phyloP scores from a whole-genome alignment of 2,888 invertebrate species.

The Polydrusus pterygomalis region DNA sequence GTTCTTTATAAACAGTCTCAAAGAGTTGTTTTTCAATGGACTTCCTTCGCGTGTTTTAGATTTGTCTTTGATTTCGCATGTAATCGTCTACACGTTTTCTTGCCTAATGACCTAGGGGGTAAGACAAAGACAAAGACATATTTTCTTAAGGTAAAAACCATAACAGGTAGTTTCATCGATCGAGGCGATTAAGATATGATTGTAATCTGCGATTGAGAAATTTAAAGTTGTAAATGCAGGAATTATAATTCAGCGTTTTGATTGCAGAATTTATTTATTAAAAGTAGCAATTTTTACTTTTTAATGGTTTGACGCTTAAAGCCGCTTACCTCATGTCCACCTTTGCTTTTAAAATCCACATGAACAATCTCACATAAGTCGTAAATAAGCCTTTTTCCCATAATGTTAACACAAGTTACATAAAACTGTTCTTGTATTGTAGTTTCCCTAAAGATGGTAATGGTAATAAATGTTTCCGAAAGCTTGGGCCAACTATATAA shows the following conservation, averaged over 20 bases:
- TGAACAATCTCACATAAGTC: no score
- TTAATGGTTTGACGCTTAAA: no score
- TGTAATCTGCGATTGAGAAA: conserved; percentile 34
- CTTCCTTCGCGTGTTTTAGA: conserved; percentile 22
- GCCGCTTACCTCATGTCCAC: no score
- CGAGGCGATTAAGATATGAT: conserved; percentile 32
- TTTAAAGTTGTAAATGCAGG: conserved; percentile 32
- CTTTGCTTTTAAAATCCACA: no score
- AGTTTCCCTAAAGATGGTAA: no score
- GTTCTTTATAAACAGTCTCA: neutral
- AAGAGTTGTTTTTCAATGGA: conserved; percentile 1
- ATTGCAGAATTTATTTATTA: conserved; percentile 5
- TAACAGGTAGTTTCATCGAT: conserved; percentile 36
- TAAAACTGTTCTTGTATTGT: no score
- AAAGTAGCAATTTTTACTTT: no score
- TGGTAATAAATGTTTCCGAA: no score
- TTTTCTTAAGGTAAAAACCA: conserved; percentile 25
- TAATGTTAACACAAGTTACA: no score
- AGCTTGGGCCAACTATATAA: no score
- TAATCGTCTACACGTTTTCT: conserved; percentile 29
- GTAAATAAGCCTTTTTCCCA: no score
- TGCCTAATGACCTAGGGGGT: conserved; percentile 21
- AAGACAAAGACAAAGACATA: conserved; percentile 14
- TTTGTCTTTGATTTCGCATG: conserved; percentile 24
- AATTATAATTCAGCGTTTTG: conserved; percentile 15